Base-by-base conservation (phyloP, 2,797 vertebrate species). In the Phataginus tetradactyla region DNA sequence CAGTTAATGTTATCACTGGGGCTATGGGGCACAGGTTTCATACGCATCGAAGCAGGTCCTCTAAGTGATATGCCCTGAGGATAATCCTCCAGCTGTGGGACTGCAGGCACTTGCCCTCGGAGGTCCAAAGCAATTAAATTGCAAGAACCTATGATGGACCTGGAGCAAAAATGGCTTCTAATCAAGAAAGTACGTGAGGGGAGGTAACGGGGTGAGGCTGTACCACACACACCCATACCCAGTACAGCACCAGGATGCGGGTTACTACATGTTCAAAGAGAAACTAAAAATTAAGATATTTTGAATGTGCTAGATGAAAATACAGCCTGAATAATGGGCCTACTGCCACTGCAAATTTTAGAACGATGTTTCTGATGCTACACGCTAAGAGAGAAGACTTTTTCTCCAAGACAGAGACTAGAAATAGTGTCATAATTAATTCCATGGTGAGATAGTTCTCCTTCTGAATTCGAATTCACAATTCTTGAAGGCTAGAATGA, bases 391-490 rank as follows among this genome's bases (percentile, higher is more conserved):
- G 1, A 81, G n/a, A 59, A 57, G 45, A 59, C 37, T 55, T 80
- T 75, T 61, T 37, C 15, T 83, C 21, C 5, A 80, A 85, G 14
- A 3, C 0, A 37, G 29, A 57, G 39, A 42, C 57, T 78, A n/a
- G 63, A 94, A 85, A 79, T 92, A 66, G 37, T 57, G 34, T 39
- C 53, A 29, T 78, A 95, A 77, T 90, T 88, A 94, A 94, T 68
- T 90, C 72, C 14, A n/a, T 74, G 49, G 61, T 83, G 81, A 88
- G 45, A 45, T 72, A 59, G 49, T 55, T 92, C 49, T 90, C 57
- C 39, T n/a, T 77, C 29, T 91, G 63, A 95, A 94, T 91, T 84
- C 77, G 78, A 94, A 95, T 77, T 66, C 72, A n/a, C 0, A 45
- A 71, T 15, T 45, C 83, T 86, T 51, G 11, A 94, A 49, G 63